Conservation (phyloP, 1,140 invertebrate species). For the Cyphomyrmex costatus region DNA sequence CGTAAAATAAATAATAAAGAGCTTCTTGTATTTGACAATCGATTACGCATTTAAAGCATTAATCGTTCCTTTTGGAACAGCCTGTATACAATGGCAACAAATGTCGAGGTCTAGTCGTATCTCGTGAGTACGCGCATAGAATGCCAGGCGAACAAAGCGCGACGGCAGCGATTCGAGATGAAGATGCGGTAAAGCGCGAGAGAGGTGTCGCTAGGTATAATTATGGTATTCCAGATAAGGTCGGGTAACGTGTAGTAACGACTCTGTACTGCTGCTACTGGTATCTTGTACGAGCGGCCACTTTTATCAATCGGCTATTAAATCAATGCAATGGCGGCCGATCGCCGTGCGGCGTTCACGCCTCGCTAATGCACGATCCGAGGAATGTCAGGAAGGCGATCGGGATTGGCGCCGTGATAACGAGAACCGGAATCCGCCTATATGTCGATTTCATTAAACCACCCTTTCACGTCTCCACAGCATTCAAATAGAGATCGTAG, state of each 20-base stretch:
- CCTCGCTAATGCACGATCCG: constrained; percentile 57
- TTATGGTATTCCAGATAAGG: constrained; percentile 69
- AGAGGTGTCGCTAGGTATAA: constrained; percentile 62
- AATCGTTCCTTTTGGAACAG: not conserved
- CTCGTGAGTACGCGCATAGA: constrained; percentile 22
- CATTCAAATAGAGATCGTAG: constrained; percentile 24
- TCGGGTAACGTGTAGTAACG: constrained; percentile 46
- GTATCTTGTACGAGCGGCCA: constrained; percentile 30
- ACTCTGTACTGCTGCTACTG: constrained; percentile 32
- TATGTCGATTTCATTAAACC: constrained; percentile 32
- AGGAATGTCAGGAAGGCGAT: constrained; percentile 67
- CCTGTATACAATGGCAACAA: not conserved
- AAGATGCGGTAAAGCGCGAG: constrained; percentile 51
- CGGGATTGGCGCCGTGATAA: constrained; percentile 59
- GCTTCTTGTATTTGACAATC: not conserved
- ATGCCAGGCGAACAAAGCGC: constrained; percentile 40
- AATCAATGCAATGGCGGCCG: constrained; percentile 43
- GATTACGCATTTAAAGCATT: not conserved
- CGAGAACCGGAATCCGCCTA: constrained; percentile 42
- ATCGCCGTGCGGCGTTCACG: constrained; percentile 35
- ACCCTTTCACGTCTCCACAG: not conserved
- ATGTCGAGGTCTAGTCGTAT: constrained; percentile 20
- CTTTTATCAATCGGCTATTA: constrained; percentile 63
- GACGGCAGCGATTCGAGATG: constrained; percentile 40
- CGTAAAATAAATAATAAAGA: not conserved